Evolutionary conservation across 2,888 invertebrate species (phyloP).

Genomic region (Coronaproctus castanopsis): DNA sequence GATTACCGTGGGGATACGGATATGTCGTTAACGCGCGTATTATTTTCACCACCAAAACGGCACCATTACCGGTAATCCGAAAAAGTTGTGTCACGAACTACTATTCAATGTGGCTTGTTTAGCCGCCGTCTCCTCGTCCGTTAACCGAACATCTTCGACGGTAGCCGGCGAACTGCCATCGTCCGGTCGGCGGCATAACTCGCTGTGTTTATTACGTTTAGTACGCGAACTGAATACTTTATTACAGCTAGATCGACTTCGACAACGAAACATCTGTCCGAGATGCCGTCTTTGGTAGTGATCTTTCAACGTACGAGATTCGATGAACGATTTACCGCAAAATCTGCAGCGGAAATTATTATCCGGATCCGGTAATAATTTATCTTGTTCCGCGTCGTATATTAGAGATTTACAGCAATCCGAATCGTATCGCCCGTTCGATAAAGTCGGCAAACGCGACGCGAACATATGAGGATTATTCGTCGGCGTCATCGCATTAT

Average conservation of each 20-base stretch:
- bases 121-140: not conserved
- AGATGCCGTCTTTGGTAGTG: constrained; percentile 50
- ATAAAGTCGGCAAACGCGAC: constrained; percentile 24
- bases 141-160: no score
- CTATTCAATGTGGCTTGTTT: not conserved
- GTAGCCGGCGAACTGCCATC: constrained; percentile 10
- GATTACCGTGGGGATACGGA: no score
- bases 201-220: constrained; percentile 54
- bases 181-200: constrained; percentile 22
- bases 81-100: constrained; percentile 3
- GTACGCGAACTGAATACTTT: constrained; percentile 59
- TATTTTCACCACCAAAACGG: constrained; percentile 9
- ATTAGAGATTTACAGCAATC: constrained; percentile 27
- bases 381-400: constrained; percentile 45
- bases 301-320: constrained; percentile 40
- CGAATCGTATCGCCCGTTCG: constrained; percentile 27
- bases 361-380: constrained; percentile 41
- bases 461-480: not conserved
- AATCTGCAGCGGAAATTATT: constrained; percentile 42
- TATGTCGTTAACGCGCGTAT: no score
- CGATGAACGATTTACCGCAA: constrained; percentile 42
- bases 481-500: constrained; percentile 30
- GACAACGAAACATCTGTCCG: constrained; percentile 50
- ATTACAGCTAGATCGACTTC: constrained; percentile 52
- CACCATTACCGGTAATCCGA: constrained; percentile 7